Evolutionary conservation across 2,113 vertebrate species (phyloP).

Genomic region (Chaetodon auriga): DNA sequence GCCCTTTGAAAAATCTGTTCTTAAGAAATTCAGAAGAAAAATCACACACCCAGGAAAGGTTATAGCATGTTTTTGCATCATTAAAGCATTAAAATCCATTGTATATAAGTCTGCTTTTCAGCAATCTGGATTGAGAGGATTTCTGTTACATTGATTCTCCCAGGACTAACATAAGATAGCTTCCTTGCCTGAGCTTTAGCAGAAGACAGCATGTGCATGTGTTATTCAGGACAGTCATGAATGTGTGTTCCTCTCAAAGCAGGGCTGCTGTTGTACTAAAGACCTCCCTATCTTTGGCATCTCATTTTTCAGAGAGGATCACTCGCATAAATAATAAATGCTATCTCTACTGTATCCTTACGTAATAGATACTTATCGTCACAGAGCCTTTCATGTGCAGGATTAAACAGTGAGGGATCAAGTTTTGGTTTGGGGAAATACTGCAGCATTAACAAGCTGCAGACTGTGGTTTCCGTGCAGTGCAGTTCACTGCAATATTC

Average conservation of each 20-base stretch:
- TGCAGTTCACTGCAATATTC: neutral
- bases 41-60: neutral
- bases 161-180: neutral
- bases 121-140: conserved; percentile 17
- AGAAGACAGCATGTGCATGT: neutral
- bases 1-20: neutral
- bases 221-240: conserved; percentile 4
- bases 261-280: conserved; percentile 34
- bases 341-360: conserved; percentile 67
- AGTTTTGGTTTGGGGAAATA: conserved; percentile 48
- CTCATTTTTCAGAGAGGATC: conserved; percentile 69
- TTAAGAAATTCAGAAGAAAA: neutral
- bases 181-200: neutral
- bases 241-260: conserved; percentile 17
- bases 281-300: conserved; percentile 53
- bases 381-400: conserved; percentile 61
- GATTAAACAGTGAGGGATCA: conserved; percentile 63
- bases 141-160: conserved; percentile 38
- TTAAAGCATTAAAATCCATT: conserved; percentile 18
- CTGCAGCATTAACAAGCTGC: conserved; percentile 35
- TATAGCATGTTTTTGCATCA: conserved; percentile 1
- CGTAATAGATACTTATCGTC: conserved; percentile 64
- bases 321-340: conserved; percentile 74
- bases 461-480: neutral
- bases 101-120: neutral